Conservation (phyloP, 2,888 invertebrate species). For the Cryptocephalus moraei region DNA sequence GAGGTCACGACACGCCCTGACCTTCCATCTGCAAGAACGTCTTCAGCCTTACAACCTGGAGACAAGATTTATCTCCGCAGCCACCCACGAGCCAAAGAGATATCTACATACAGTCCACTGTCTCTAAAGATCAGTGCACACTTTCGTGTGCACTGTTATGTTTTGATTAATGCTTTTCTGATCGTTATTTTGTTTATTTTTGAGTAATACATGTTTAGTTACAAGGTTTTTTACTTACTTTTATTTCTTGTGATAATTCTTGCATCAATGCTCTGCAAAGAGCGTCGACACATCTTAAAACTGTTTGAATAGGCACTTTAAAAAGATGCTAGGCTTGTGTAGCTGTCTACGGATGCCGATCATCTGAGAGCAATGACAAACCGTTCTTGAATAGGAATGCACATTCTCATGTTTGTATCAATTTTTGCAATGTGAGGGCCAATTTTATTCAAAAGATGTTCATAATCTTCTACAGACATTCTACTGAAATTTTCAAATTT, state of each 20-base stretch:
- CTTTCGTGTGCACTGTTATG: no score
- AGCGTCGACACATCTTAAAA: conserved; percentile 6
- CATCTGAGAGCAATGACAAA: conserved; percentile 6
- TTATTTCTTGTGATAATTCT: conserved; percentile 5
- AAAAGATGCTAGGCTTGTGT: conserved; percentile 7
- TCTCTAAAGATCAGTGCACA: no score
- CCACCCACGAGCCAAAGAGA: no score
- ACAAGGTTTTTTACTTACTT: conserved; percentile 3
- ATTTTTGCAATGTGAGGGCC: conserved; percentile 12
- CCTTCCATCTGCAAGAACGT: no score
- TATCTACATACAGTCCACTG: no score
- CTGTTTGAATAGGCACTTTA: conserved; percentile 9
- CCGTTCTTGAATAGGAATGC: conserved; percentile 7
- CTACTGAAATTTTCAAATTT: conserved; percentile 16
- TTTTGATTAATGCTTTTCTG: background rate
- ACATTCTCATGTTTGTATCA: conserved; percentile 15
- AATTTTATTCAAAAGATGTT: conserved; percentile 13
- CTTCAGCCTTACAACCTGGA: no score
- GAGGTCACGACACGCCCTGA: no score
- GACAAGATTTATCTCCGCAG: no score
- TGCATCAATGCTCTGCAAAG: conserved; percentile 6
- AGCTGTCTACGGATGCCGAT: conserved; percentile 9
- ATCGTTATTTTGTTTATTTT: background rate
- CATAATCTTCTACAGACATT: conserved; percentile 16
- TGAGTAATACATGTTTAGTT: background rate